Evolutionary conservation across 2,113 vertebrate genomes (phyloP).

Genomic region (Hassar affinis): DNA sequence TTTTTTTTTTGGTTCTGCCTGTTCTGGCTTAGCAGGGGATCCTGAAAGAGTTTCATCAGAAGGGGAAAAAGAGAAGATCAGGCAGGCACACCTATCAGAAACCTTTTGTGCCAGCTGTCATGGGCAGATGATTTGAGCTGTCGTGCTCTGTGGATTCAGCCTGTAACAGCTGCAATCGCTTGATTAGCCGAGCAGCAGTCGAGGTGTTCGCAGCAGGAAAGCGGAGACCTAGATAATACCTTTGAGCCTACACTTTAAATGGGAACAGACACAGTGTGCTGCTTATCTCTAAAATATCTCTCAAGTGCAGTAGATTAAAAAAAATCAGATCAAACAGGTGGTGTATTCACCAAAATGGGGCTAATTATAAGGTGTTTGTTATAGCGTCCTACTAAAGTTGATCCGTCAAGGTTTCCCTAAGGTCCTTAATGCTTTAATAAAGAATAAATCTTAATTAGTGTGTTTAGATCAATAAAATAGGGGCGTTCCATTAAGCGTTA

Average conservation of each 20-base stretch:
- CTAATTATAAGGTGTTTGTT: not conserved
- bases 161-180: conserved; percentile 15
- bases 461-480: not conserved
- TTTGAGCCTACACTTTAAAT: not conserved
- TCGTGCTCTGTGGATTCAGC: not conserved
- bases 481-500: not conserved
- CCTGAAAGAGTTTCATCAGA: not conserved
- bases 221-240: not conserved
- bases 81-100: conserved; percentile 12
- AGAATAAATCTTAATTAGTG: not conserved
- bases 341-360: not conserved
- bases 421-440: not conserved
- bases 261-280: not conserved
- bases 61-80: not conserved
- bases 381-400: not conserved
- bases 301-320: too few relatives aligned
- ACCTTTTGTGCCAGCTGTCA: conserved; percentile 5
- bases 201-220: not conserved
- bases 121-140: conserved; percentile 12
- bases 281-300: not conserved
- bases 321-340: not conserved
- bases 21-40: not conserved
- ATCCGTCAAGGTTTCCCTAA: not conserved
- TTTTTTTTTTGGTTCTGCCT: not conserved
- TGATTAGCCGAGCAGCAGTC: not conserved